These are phyloP conservation scores for Thera britannica DNA, from an alignment of 2,888 invertebrate species.

Conservation along the genomic window DNA sequence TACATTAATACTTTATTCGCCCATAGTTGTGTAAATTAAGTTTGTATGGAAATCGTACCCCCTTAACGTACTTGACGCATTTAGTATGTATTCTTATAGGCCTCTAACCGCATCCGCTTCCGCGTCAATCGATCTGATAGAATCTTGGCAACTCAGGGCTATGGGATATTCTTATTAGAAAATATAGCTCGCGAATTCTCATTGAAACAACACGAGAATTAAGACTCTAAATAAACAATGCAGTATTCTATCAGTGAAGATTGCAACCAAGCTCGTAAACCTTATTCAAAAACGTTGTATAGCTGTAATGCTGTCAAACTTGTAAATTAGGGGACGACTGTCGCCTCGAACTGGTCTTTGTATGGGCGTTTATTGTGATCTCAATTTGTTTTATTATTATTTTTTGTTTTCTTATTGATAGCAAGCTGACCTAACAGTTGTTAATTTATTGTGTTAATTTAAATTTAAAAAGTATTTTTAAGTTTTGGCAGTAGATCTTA, in stretches of 20 bases:
- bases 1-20: too few species aligned
- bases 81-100: neutral
- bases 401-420: conserved; percentile 49
- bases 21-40: too few species aligned
- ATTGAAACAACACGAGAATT: conserved; percentile 5
- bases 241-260: conserved; percentile 19
- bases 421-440: conserved; percentile 52
- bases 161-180: conserved; percentile 23
- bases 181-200: conserved; percentile 17
- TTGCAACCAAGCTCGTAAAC: conserved; percentile 15
- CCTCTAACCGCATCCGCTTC: neutral
- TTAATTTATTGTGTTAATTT: conserved; percentile 61
- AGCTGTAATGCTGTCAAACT: neutral
- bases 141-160: conserved; percentile 16
- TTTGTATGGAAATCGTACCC: too few species aligned
- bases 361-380: conserved; percentile 74
- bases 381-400: conserved; percentile 55
- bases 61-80: too few species aligned
- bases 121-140: conserved; percentile 17
- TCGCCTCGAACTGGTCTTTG: conserved; percentile 61
- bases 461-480: conserved; percentile 51
- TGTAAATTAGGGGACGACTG: conserved; percentile 16
- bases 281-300: conserved; percentile 10
- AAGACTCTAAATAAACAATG: neutral
- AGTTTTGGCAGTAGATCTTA: conserved; percentile 42